Conservation (phyloP, 2,113 vertebrate species). For the Zingel zingel region DNA sequence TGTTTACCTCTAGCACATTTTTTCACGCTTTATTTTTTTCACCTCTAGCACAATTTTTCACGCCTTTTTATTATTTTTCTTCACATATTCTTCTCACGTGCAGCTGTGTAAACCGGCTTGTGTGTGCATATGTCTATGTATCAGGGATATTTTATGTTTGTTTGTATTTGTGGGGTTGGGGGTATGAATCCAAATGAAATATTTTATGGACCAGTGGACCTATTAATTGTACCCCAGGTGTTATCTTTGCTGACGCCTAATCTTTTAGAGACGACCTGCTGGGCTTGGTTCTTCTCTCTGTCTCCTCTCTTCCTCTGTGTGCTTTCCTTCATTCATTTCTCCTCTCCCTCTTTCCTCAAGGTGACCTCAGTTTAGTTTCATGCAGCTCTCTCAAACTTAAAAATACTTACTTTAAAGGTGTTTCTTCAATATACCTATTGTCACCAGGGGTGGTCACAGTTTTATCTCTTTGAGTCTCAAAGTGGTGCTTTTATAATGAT, state of each 20-base stretch:
- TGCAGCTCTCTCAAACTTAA: slow-evolving; percentile 21
- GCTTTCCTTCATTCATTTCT: slow-evolving; percentile 67
- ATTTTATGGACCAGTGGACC: slow-evolving; percentile 93
- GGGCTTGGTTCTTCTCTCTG: slow-evolving; percentile 79
- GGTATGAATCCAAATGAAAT: slow-evolving; percentile 89
- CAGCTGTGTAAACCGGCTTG: slow-evolving; percentile 50
- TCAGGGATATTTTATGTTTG: slow-evolving; percentile 63
- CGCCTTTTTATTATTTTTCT: slow-evolving; percentile 38
- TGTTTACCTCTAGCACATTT: slow-evolving; percentile 42
- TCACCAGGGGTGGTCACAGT: not conserved
- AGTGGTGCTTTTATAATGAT: slow-evolving; percentile 14
- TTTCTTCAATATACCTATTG: slow-evolving; percentile 1
- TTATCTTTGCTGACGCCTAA: slow-evolving; percentile 89
- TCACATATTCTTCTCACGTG: slow-evolving; percentile 67
- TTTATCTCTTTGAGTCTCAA: slow-evolving; percentile 11
- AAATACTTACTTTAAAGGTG: slow-evolving; percentile 9
- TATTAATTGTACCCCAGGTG: slow-evolving; percentile 92
- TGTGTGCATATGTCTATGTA: slow-evolving; percentile 48
- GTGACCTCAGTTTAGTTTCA: slow-evolving; percentile 55
- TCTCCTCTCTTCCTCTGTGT: slow-evolving; percentile 32
- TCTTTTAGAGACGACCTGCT: slow-evolving; percentile 86
- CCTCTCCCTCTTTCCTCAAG: slow-evolving; percentile 54
- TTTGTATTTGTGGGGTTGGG: slow-evolving; percentile 62
- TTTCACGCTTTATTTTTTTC: slow-evolving; percentile 44
- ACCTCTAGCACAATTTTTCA: slow-evolving; percentile 41